Evolutionary conservation across 2,113 vertebrate species (phyloP).

Genomic region (Haliaeetus leucogaster): DNA sequence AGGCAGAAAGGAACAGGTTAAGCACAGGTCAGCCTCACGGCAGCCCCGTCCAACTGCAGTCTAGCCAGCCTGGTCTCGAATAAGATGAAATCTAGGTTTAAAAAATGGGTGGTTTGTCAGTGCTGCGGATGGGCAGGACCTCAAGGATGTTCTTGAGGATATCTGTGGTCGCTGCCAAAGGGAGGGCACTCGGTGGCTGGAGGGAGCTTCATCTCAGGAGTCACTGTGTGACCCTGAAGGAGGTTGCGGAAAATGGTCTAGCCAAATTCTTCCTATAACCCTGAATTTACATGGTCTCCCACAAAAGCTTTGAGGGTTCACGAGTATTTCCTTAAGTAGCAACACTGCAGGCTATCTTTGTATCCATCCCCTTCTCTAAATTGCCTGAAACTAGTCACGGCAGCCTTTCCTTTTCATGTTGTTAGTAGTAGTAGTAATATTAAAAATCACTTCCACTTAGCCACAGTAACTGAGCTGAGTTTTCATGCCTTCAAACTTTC

Average conservation of each 20-base stretch:
- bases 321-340: not conserved
- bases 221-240: not conserved
- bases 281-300: not conserved
- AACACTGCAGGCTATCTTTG: not conserved
- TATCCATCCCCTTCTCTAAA: not conserved
- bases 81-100: fast-evolving
- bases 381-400: not conserved
- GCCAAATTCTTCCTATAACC: not conserved
- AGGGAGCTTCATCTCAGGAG: not conserved
- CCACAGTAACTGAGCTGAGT: not conserved
- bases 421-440: not conserved
- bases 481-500: not conserved
- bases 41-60: not conserved
- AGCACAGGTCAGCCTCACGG: fast-evolving
- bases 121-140: not conserved
- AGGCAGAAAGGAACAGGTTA: not conserved
- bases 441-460: not conserved
- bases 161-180: not conserved
- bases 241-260: not conserved
- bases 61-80: not conserved
- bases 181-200: not conserved
- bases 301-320: not conserved
- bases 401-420: not conserved
- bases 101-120: not conserved
- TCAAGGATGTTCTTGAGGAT: not conserved